These are phyloP conservation scores for Atopsyche davidsoni DNA, from an alignment of 1,140 invertebrate species.

Conservation along the genomic window DNA sequence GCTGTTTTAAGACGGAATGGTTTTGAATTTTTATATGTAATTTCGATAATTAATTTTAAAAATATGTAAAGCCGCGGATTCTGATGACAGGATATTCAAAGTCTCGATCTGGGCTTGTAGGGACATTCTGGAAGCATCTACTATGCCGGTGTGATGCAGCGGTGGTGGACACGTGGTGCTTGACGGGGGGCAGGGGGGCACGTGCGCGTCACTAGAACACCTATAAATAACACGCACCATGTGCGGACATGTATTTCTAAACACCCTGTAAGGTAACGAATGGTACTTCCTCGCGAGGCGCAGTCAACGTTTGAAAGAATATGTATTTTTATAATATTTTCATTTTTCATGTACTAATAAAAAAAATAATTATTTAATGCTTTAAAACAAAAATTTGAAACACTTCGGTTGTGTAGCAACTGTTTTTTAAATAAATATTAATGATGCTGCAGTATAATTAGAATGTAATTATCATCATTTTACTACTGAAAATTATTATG, in stretches of 20 bases:
- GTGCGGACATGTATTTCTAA: slow-evolving; percentile 27
- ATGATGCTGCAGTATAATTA: neutral
- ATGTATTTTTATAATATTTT: slow-evolving; percentile 3
- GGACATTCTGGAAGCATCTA: no score
- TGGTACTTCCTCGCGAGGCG: slow-evolving; percentile 2
- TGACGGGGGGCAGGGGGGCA: slow-evolving; percentile 1
- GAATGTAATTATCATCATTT: neutral
- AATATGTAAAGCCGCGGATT: no score
- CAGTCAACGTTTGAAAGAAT: slow-evolving; percentile 6
- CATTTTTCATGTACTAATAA: no score
- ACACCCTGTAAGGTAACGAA: slow-evolving; percentile 23
- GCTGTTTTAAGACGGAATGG: no score
- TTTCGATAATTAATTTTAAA: no score
- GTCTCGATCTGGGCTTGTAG: no score
- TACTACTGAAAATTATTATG: neutral
- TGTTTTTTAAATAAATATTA: no score
- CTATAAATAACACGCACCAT: slow-evolving; percentile 25
- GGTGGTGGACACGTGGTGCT: neutral
- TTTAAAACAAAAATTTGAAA: neutral
- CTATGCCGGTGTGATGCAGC: no score
- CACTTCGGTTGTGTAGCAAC: no score
- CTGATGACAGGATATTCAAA: no score
- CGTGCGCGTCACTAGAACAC: slow-evolving; percentile 3
- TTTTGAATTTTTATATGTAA: no score
- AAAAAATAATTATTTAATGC: neutral